These are phyloP conservation scores for Calliopsis andreniformis DNA, from an alignment of 1,140 invertebrate genomes.

Conservation along the genomic window DNA sequence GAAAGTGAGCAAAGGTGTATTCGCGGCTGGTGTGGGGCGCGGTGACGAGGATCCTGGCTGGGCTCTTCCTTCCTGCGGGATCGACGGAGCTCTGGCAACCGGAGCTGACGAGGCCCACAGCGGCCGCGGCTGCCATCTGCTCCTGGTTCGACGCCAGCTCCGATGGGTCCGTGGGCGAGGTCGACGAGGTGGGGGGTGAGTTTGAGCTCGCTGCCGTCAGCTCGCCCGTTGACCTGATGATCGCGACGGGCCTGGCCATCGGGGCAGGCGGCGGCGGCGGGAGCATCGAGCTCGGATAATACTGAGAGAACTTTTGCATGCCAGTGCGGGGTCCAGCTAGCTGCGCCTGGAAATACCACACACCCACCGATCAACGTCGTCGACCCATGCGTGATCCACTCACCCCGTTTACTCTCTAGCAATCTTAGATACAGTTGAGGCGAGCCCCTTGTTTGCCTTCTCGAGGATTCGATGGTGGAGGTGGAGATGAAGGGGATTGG, in stretches of 20 bases:
- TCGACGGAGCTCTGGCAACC: slow-evolving; percentile 80
- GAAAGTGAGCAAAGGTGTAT: slow-evolving; percentile 95
- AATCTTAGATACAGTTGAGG: too few relatives aligned
- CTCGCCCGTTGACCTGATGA: slow-evolving; percentile 93
- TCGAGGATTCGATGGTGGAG: too few relatives aligned
- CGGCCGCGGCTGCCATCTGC: slow-evolving; percentile 75
- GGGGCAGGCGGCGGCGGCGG: slow-evolving; percentile 97
- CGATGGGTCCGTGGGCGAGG: slow-evolving; percentile 81
- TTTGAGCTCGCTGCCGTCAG: slow-evolving; percentile 80
- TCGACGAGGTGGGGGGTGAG: slow-evolving; percentile 85
- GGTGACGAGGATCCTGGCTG: slow-evolving; percentile 79
- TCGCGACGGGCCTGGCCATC: slow-evolving; percentile 97
- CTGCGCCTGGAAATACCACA: slow-evolving; percentile 81
- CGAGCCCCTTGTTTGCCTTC: slow-evolving; percentile 15
- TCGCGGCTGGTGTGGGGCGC: slow-evolving; percentile 84
- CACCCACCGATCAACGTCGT: slow-evolving; percentile 77
- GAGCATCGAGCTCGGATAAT: slow-evolving; percentile 94
- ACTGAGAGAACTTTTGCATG: slow-evolving; percentile 88
- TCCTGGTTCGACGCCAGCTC: slow-evolving; percentile 75
- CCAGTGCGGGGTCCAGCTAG: slow-evolving; percentile 84
- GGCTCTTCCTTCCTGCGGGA: slow-evolving; percentile 79
- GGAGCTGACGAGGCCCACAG: slow-evolving; percentile 79
- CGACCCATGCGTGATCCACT: slow-evolving; percentile 70
- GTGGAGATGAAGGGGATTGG: too few relatives aligned
- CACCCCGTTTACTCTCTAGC: slow-evolving; percentile 62